phyloP scores from a whole-genome alignment of 2,888 invertebrate genomes.

The Aleiodes alternator region DNA sequence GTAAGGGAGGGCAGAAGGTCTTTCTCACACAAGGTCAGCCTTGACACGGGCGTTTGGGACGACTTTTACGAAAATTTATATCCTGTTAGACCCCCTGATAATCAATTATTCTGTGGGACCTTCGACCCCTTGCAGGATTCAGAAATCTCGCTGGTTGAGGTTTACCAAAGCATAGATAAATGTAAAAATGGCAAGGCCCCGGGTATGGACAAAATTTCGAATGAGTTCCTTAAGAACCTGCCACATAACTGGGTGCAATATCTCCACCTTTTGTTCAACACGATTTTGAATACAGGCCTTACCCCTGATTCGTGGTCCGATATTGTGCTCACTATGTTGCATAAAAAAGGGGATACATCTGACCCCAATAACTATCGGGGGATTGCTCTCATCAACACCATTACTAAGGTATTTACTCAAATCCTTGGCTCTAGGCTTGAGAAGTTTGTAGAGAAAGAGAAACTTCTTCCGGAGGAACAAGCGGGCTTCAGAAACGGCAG shows the following conservation, averaged over 20 bases:
- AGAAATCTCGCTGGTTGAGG: background rate
- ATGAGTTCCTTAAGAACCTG: background rate
- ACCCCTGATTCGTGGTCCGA: background rate
- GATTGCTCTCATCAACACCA: slow-evolving; percentile 52
- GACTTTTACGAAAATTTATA: slow-evolving; percentile 1
- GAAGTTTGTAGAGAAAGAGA: slow-evolving; percentile 43
- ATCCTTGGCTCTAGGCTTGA: slow-evolving; percentile 47
- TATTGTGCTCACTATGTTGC: background rate
- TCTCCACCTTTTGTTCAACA: background rate
- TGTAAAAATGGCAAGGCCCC: slow-evolving; percentile 6
- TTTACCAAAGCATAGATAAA: background rate
- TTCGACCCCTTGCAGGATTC: background rate
- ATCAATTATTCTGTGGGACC: background rate
- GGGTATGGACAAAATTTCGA: background rate
- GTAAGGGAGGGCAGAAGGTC: background rate
- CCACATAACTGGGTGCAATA: background rate
- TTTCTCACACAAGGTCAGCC: background rate
- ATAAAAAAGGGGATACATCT: background rate
- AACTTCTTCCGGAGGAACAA: slow-evolving; percentile 50
- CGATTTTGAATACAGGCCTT: background rate
- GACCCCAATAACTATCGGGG: slow-evolving; percentile 55
- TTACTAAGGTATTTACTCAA: slow-evolving; percentile 54
- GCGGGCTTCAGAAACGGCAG: slow-evolving; percentile 46
- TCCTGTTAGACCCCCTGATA: background rate
- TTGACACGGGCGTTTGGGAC: background rate